A percentile compares a stretch with the other conserved stretches of the same genome.
These are phyloP conservation scores for Lagorchestes hirsutus DNA, from an alignment of 2,797 vertebrate species.

Conservation along the genomic window DNA sequence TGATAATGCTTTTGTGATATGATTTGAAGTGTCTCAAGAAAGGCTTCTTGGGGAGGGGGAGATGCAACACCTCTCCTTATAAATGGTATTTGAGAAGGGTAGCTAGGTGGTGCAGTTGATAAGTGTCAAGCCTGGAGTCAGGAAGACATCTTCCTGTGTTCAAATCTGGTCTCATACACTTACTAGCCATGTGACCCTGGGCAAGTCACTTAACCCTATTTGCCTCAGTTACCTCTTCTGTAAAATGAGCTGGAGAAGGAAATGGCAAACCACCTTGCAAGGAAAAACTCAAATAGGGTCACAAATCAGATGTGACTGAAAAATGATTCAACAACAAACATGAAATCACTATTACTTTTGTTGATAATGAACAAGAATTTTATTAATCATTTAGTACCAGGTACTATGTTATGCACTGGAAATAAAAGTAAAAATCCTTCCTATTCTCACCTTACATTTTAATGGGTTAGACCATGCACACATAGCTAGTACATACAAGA, in stretches of 20 bases:
- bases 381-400: background rate
- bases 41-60: background rate
- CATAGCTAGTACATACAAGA: background rate
- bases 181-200: background rate
- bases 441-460: background rate
- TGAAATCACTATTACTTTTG: background rate
- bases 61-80: background rate
- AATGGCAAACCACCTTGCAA: background rate
- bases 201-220: background rate
- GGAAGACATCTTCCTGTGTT: too few species aligned
- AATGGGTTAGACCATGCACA: background rate
- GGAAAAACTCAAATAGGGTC: background rate
- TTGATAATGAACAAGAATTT: background rate
- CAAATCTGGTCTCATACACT: background rate
- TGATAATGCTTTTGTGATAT: background rate
- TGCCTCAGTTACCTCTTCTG: background rate
- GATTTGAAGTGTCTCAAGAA: background rate
- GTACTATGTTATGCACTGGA: background rate
- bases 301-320: background rate
- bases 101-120: background rate
- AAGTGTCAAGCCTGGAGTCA: background rate
- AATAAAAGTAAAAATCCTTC: background rate
- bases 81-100: background rate
- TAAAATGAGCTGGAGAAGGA: background rate
- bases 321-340: background rate